Percentiles rank a stretch among this genome's conserved stretches.
Conservation (phyloP, 2,113 vertebrate genomes). For the Motacilla tschutschensis region DNA sequence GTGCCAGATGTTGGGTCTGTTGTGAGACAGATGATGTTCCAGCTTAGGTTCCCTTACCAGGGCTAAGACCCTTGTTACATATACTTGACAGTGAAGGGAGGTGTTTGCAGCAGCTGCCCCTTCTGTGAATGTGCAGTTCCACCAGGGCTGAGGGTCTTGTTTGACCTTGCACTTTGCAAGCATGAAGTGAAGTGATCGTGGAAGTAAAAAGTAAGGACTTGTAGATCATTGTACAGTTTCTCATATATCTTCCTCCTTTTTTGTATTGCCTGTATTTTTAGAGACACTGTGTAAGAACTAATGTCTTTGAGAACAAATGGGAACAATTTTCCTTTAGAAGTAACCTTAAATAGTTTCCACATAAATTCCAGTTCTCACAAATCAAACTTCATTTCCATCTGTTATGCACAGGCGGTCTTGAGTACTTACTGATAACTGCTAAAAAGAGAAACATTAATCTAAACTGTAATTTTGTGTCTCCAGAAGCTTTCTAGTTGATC, state of each 20-base stretch:
- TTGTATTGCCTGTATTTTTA: not conserved
- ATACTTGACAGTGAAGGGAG: not conserved
- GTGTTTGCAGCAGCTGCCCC: not conserved
- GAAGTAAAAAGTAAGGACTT: not conserved
- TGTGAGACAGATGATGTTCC: not conserved
- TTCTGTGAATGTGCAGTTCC: not conserved
- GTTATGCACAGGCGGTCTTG: not conserved
- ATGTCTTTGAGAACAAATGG: conserved; percentile 4
- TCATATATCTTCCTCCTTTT: not conserved
- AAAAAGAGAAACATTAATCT: conserved; percentile 8
- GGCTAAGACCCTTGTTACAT: not conserved
- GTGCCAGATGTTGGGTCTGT: not conserved
- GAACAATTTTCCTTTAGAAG: conserved; percentile 6
- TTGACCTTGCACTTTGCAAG: not conserved
- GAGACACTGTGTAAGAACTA: not conserved
- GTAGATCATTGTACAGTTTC: not conserved
- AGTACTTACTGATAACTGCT: conserved; percentile 1
- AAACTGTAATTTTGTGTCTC: not conserved
- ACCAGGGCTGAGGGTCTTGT: not conserved
- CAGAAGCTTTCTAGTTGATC: not conserved
- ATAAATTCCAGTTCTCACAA: not conserved
- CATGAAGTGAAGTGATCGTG: not conserved
- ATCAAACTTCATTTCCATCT: not conserved
- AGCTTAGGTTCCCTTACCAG: not conserved
- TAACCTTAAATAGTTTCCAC: not conserved